Percentiles rank a stretch among this genome's conserved stretches.
Conservation (phyloP, 2,113 vertebrate genomes). For the Poecile atricapillus region DNA sequence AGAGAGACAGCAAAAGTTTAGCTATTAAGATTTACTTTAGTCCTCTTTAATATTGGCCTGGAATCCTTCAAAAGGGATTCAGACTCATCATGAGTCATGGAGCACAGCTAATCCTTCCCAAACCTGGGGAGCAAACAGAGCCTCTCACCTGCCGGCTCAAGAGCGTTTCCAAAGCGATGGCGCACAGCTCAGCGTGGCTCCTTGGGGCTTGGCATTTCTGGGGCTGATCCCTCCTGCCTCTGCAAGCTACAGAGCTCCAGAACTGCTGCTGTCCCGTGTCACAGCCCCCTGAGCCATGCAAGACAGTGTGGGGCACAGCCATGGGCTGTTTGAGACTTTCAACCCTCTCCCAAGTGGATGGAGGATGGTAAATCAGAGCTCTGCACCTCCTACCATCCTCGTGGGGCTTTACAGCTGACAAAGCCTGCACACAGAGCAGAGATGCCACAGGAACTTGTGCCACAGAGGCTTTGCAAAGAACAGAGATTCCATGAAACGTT, state of each 20-base stretch:
- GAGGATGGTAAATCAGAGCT: neutral
- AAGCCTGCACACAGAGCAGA: neutral
- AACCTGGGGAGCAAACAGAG: neutral
- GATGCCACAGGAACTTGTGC: neutral
- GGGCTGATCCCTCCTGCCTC: neutral
- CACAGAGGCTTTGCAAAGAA: neutral
- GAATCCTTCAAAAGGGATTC: slow-evolving; percentile 24
- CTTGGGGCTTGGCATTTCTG: neutral
- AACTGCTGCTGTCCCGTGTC: rapidly evolving
- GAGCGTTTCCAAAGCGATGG: neutral
- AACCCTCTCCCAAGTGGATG: rapidly evolving
- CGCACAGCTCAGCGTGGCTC: rapidly evolving
- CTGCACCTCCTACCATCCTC: neutral
- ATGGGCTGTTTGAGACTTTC: neutral
- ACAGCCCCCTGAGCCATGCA: neutral
- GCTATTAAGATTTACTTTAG: neutral
- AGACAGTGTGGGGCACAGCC: rapidly evolving
- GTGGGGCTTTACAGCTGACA: neutral
- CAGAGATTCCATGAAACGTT: neutral
- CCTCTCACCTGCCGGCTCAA: neutral
- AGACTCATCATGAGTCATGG: neutral
- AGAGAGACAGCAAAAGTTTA: neutral
- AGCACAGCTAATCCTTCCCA: slow-evolving; percentile 25
- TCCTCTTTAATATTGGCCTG: neutral
- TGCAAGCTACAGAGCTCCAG: neutral